Percentiles rank a stretch among this genome's conserved stretches.
Conservation (phyloP, 1,140 invertebrate genomes). For the Heterodera schachtii region DNA sequence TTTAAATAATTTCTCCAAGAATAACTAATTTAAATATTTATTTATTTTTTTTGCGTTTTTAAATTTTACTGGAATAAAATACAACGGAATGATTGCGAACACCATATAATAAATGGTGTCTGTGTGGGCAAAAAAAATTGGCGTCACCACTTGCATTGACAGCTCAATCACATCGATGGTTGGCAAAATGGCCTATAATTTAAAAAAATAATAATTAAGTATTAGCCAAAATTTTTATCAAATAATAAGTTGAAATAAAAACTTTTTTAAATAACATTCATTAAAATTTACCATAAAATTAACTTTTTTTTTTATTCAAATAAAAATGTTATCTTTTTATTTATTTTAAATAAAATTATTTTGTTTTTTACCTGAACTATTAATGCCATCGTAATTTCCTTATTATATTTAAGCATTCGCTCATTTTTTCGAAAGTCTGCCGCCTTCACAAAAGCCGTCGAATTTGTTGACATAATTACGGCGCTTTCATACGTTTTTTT, state of each 20-base stretch:
- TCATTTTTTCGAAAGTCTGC: not conserved
- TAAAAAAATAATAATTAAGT: not conserved
- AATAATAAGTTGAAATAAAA: too few relatives aligned
- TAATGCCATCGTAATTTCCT: conserved; percentile 14
- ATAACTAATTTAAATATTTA: not conserved
- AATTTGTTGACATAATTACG: not conserved
- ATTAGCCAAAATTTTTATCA: too few relatives aligned
- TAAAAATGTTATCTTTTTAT: too few relatives aligned
- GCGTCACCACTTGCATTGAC: not conserved
- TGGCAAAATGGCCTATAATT: conserved; percentile 17
- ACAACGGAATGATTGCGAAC: conserved; percentile 13
- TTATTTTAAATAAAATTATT: too few relatives aligned
- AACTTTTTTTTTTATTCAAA: too few relatives aligned
- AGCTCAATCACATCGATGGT: conserved; percentile 15
- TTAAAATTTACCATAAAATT: too few relatives aligned
- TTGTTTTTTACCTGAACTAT: conserved; percentile 10
- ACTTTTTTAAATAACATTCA: too few relatives aligned
- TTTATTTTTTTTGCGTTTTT: too few relatives aligned
- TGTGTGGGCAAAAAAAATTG: conserved; percentile 1
- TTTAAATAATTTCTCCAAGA: not conserved
- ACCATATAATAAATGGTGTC: conserved; percentile 11
- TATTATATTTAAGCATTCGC: conserved; percentile 11
- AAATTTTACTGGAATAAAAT: conserved; percentile 19
- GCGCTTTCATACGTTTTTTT: not conserved
- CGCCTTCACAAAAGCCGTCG: not conserved